Conservation (phyloP, 2,113 vertebrate genomes). For the Phalacrocorax carbo region DNA sequence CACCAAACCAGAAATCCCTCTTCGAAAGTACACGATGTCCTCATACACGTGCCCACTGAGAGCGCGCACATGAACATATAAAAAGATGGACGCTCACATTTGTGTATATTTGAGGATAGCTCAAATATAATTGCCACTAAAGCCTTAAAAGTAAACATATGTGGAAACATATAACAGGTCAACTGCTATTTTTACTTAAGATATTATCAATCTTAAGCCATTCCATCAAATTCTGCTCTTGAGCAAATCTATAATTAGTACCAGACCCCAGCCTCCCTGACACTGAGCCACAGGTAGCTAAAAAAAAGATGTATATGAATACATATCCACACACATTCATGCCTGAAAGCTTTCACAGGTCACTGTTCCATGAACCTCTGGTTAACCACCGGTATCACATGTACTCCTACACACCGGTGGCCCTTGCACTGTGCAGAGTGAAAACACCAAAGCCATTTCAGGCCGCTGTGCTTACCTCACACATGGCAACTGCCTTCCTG, state of each 20-base stretch:
- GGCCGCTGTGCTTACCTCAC: not conserved
- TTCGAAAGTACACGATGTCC: not conserved
- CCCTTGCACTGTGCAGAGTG: not conserved
- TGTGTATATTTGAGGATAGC: not conserved
- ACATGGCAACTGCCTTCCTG: not conserved
- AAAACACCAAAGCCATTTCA: not conserved
- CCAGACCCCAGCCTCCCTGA: not conserved
- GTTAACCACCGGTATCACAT: not conserved
- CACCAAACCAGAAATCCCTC: not conserved
- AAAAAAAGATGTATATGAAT: not conserved
- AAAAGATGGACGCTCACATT: not conserved
- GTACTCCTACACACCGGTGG: not conserved
- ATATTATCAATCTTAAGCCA: not conserved
- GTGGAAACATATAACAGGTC: not conserved
- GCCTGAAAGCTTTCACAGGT: not conserved
- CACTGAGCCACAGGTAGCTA: not conserved
- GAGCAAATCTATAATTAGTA: not conserved
- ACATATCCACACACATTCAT: not conserved
- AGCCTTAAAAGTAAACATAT: not conserved
- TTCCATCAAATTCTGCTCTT: not conserved
- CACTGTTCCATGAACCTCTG: not conserved
- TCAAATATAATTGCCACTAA: not conserved
- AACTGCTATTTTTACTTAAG: not conserved
- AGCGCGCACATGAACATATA: accelerated
- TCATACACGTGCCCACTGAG: no score